Percentiles rank a stretch among this genome's conserved stretches.
phyloP scores from a whole-genome alignment of 1,140 invertebrate genomes.

The Metopolophium dirhodum region DNA sequence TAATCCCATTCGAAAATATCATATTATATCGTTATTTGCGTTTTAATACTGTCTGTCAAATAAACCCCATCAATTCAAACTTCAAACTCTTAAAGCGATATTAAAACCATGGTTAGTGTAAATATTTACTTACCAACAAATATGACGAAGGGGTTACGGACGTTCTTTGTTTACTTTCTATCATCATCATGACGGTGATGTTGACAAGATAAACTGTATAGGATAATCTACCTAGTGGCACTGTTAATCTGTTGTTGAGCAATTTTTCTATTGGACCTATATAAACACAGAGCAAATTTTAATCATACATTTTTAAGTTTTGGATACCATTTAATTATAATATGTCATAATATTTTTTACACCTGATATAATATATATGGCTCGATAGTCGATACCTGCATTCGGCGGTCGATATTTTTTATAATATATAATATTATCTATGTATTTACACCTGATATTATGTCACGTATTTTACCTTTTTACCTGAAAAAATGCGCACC shows the following conservation, averaged over 20 bases:
- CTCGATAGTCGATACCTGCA: no score
- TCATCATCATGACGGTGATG: slow-evolving; percentile 55
- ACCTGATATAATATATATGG: no score
- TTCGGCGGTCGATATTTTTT: no score
- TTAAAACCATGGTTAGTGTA: background rate
- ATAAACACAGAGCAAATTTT: slow-evolving; percentile 62
- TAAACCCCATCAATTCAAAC: no score
- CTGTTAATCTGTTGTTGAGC: slow-evolving; percentile 31
- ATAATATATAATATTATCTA: no score
- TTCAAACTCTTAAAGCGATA: background rate
- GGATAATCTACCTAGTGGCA: slow-evolving; percentile 59
- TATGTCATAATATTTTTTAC: no score
- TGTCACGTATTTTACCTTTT: no score
- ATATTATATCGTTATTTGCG: no score
- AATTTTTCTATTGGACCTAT: slow-evolving; percentile 26
- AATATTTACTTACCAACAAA: slow-evolving; percentile 8
- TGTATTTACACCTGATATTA: no score
- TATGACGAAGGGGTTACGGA: background rate
- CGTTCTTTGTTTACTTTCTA: slow-evolving; percentile 16
- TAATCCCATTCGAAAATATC: background rate
- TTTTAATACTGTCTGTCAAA: no score
- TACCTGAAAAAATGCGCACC: no score
- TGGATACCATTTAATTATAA: background rate
- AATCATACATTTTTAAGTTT: background rate
- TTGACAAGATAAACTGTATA: slow-evolving; percentile 60